phyloP scores from a whole-genome alignment of 2,888 invertebrate species.

The Deilephila elpenor region DNA sequence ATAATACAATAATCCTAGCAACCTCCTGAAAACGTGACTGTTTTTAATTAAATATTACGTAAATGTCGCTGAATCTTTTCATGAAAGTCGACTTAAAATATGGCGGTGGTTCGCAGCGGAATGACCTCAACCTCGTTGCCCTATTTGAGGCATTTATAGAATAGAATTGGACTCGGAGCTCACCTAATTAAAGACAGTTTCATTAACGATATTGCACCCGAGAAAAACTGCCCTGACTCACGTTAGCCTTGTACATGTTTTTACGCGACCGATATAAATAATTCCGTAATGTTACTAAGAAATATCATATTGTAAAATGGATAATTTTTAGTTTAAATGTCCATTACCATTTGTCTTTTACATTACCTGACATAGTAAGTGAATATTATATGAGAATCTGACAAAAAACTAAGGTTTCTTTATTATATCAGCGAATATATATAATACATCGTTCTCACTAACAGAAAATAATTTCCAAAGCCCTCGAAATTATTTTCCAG shows the following conservation, averaged over 20 bases:
- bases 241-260: background rate
- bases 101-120: slow-evolving; percentile 15
- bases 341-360: too few relatives aligned
- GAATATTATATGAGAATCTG: too few relatives aligned
- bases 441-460: background rate
- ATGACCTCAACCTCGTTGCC: slow-evolving; percentile 31
- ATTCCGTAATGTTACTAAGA: too few relatives aligned
- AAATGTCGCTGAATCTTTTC: slow-evolving; percentile 31
- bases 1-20: slow-evolving; percentile 25
- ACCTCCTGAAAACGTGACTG: slow-evolving; percentile 31
- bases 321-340: too few relatives aligned
- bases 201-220: slow-evolving; percentile 17
- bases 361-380: too few relatives aligned
- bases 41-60: slow-evolving; percentile 32
- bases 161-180: slow-evolving; percentile 26
- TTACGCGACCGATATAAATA: background rate
- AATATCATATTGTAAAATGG: too few relatives aligned
- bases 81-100: slow-evolving; percentile 29
- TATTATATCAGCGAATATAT: too few relatives aligned
- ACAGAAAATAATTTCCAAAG: background rate
- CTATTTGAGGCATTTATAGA: slow-evolving; percentile 30
- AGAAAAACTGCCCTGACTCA: background rate
- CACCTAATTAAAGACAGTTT: slow-evolving; percentile 29
- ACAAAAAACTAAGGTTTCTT: too few relatives aligned
- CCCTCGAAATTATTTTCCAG: slow-evolving; percentile 34